Conservation (phyloP, 2,888 invertebrate genomes). For the Diarsia rubi region DNA sequence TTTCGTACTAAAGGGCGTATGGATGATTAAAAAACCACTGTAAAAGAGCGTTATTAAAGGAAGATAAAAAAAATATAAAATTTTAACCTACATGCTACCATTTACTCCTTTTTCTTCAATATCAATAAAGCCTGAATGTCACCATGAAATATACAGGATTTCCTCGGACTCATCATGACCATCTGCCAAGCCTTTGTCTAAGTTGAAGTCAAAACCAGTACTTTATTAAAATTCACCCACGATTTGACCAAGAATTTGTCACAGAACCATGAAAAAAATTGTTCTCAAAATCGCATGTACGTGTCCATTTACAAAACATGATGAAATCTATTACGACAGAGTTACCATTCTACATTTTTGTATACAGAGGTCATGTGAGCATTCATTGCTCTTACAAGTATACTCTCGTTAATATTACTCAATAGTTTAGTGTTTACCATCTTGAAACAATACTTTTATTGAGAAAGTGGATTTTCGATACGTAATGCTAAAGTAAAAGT, state of each 20-base stretch:
- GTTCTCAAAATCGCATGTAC: not conserved
- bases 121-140: no score
- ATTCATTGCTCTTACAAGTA: slow-evolving; percentile 13
- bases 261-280: slow-evolving; percentile 3
- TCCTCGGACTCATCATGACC: not conserved
- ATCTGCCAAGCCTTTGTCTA: not conserved
- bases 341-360: slow-evolving; percentile 49
- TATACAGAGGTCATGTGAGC: slow-evolving; percentile 52
- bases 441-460: slow-evolving; percentile 10
- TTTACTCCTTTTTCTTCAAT: no score
- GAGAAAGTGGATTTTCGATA: not conserved
- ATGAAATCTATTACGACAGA: slow-evolving; percentile 44
- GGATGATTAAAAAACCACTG: no score
- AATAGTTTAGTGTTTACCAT: slow-evolving; percentile 29
- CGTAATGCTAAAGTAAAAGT: not conserved
- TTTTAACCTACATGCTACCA: no score
- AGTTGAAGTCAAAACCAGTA: not conserved
- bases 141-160: not conserved
- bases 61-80: no score
- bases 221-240: not conserved
- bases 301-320: slow-evolving; percentile 24
- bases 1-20: no score
- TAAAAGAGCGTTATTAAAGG: no score
- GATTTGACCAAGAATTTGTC: not conserved
- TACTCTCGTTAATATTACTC: slow-evolving; percentile 43